Percentiles rank a stretch among this genome's conserved stretches.
phyloP scores from a whole-genome alignment of 2,797 vertebrate species.

The Acanthurus leucopareius region DNA sequence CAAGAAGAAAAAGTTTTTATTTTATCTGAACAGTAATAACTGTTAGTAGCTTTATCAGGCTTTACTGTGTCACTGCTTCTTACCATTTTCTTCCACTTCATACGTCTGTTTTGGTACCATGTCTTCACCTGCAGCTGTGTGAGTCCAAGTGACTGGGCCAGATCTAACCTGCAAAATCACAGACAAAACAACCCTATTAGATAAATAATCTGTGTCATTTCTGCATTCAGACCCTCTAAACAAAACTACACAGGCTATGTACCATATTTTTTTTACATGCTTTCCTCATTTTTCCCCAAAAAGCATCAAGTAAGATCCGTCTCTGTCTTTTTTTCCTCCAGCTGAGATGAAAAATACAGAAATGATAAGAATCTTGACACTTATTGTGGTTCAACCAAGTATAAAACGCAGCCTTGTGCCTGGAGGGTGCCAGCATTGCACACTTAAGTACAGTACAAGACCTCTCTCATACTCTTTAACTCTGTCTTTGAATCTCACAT shows the following conservation, averaged over 20 bases:
- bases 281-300: not conserved
- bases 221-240: not conserved
- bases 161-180: conserved; percentile 89
- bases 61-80: conserved; percentile 54
- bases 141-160: conserved; percentile 96
- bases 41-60: not conserved
- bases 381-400: conserved; percentile 8
- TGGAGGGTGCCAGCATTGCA: not conserved
- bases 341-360: not conserved
- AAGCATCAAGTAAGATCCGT: not conserved
- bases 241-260: not conserved
- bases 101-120: conserved; percentile 99
- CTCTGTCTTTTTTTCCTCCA: not conserved
- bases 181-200: conserved; percentile 40
- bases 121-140: conserved; percentile 99
- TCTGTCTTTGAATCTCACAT: conserved; percentile 49
- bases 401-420: not conserved
- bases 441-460: conserved; percentile 19
- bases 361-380: conserved; percentile 9
- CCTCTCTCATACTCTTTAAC: not conserved
- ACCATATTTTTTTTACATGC: not conserved
- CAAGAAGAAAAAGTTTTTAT: not conserved
- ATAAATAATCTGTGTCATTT: not conserved
- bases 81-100: conserved; percentile 99
- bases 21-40: not conserved